These are phyloP conservation scores for Conus canariensis DNA, from an alignment of 2,888 invertebrate genomes.

Conservation along the genomic window DNA sequence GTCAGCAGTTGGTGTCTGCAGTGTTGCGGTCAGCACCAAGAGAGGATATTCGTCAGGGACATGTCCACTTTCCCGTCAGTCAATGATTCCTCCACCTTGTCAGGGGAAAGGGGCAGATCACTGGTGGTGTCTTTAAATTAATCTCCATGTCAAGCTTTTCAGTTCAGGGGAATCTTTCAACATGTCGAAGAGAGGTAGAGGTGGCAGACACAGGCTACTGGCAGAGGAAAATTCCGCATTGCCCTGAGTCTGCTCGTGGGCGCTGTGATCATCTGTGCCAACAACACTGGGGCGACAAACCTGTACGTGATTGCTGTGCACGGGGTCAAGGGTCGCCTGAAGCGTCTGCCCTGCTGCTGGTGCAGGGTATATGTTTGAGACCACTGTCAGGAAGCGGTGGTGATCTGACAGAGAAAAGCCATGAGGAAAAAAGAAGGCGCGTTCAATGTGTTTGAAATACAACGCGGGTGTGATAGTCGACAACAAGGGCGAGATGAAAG, in stretches of 20 bases:
- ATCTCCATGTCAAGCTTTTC: too few relatives aligned
- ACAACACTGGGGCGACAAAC: constrained; percentile 99
- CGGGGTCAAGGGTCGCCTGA: constrained; percentile 98
- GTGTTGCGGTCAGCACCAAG: too few relatives aligned
- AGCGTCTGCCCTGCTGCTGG: constrained; percentile 98
- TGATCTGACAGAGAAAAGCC: constrained; percentile 98
- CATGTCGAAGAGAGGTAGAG: too few relatives aligned
- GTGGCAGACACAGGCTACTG: too few relatives aligned
- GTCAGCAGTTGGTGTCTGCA: too few relatives aligned
- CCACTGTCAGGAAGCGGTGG: constrained; percentile 99
- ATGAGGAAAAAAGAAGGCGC: constrained; percentile 99
- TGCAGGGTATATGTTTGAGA: constrained; percentile 99
- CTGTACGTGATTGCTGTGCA: constrained; percentile 99
- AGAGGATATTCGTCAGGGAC: too few relatives aligned
- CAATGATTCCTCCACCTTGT: too few relatives aligned
- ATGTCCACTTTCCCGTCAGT: too few relatives aligned
- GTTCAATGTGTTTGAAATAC: constrained; percentile 99
- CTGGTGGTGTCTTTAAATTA: too few relatives aligned
- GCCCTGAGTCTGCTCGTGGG: constrained; percentile 99
- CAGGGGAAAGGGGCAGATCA: too few relatives aligned
- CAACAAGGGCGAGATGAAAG: constrained; percentile 99
- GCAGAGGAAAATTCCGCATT: constrained; percentile 95
- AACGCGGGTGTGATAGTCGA: constrained; percentile 99
- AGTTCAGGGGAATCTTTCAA: too few relatives aligned
- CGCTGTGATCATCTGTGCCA: constrained; percentile 99